Conservation (phyloP, 2,113 vertebrate species). For the Brachionichthys hirsutus region DNA sequence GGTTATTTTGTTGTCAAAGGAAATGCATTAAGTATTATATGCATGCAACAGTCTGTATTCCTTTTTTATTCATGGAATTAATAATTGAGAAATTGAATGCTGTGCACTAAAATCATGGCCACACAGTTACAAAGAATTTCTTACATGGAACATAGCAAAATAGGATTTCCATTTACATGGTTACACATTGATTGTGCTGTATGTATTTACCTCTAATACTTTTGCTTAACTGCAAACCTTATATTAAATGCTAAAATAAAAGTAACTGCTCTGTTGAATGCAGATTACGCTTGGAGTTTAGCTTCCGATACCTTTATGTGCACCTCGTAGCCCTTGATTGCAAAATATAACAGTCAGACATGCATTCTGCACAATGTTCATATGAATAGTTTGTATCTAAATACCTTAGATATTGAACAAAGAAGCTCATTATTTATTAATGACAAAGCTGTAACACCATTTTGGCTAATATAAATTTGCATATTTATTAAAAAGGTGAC, state of each 20-base stretch:
- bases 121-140: neutral
- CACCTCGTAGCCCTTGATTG: neutral
- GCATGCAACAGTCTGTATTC: neutral
- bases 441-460: conserved; percentile 76
- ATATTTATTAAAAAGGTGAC: conserved; percentile 82
- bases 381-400: conserved; percentile 54
- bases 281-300: neutral
- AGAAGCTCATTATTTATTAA: conserved; percentile 80
- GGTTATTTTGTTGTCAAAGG: neutral
- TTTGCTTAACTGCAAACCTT: neutral
- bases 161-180: neutral
- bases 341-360: neutral
- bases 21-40: neutral
- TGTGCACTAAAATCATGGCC: neutral
- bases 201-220: neutral
- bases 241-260: neutral
- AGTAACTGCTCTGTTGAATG: neutral
- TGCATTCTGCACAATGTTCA: neutral
- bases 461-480: conserved; percentile 78
- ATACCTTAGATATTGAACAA: conserved; percentile 52
- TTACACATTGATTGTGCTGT: neutral
- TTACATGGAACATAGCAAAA: neutral
- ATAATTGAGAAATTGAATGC: neutral
- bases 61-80: neutral
- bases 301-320: neutral